Evolutionary conservation across 2,888 invertebrate species (phyloP).

Genomic region (Polydrusus pterygomalis): DNA sequence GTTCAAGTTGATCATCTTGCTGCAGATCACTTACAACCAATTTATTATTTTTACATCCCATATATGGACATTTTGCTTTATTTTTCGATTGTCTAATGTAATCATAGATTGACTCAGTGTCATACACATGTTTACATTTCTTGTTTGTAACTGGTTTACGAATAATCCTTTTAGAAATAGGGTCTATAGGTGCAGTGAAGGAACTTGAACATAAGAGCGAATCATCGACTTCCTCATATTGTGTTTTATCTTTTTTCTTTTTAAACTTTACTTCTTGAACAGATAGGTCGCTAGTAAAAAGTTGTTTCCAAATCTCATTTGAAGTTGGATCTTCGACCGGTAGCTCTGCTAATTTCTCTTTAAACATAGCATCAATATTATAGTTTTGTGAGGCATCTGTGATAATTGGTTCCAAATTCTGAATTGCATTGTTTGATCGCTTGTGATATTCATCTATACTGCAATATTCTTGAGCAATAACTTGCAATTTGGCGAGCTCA

Average conservation of each 20-base stretch:
- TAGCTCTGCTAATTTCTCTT: conserved; percentile 56
- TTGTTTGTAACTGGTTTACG: conserved; percentile 62
- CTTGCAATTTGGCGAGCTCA: conserved; percentile 55
- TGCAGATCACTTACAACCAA: conserved; percentile 59
- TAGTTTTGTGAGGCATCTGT: conserved; percentile 48
- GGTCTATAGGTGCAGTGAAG: conserved; percentile 65
- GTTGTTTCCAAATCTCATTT: conserved; percentile 60
- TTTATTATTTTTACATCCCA: conserved; percentile 63
- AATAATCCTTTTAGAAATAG: conserved; percentile 64
- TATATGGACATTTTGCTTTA: conserved; percentile 65
- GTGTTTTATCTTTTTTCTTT: conserved; percentile 53
- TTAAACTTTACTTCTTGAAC: conserved; percentile 58
- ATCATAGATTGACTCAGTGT: conserved; percentile 61
- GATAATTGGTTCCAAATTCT: conserved; percentile 57
- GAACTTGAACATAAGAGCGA: conserved; percentile 62
- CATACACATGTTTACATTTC: conserved; percentile 66
- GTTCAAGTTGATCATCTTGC: conserved; percentile 58
- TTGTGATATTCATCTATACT: conserved; percentile 57
- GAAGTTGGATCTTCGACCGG: conserved; percentile 50
- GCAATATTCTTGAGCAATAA: conserved; percentile 59
- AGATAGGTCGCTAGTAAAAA: conserved; percentile 56
- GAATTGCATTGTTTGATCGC: conserved; percentile 57
- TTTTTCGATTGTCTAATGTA: conserved; percentile 63
- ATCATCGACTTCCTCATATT: conserved; percentile 62
- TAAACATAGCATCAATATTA: conserved; percentile 58